A percentile compares a stretch with the other conserved stretches of the same genome.
phyloP scores from a whole-genome alignment of 2,888 invertebrate species.

The Hipparchia sbordonii region DNA sequence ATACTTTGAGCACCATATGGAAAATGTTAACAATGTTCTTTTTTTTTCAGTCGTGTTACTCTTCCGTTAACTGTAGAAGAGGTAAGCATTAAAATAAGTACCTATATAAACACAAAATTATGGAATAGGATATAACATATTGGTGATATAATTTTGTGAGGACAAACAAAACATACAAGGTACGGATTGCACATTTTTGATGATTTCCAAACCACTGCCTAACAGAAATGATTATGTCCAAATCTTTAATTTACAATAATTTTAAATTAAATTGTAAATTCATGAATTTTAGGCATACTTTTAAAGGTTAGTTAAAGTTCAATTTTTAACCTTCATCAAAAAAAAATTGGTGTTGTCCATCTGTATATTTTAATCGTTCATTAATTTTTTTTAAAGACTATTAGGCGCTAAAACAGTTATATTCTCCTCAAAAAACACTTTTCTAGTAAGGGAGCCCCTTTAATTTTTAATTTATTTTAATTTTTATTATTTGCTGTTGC shows the following conservation, averaged over 20 bases:
- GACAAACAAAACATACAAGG: constrained; percentile 7
- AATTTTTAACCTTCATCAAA: no score
- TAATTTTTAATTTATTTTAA: no score
- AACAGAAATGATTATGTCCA: not conserved
- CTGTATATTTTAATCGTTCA: no score
- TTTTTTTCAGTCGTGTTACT: constrained; percentile 93
- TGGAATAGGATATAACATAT: not conserved
- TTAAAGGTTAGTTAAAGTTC: no score
- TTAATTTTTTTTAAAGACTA: no score
- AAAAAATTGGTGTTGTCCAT: no score
- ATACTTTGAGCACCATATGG: constrained; percentile 29
- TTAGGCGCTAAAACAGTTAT: no score
- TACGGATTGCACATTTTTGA: not conserved
- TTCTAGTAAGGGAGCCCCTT: no score
- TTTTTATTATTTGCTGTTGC: no score
- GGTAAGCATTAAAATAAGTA: constrained; percentile 84
- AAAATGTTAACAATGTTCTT: constrained; percentile 23
- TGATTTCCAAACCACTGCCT: not conserved
- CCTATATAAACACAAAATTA: not conserved
- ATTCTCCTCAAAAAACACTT: no score
- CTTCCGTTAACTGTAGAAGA: constrained; percentile 98
- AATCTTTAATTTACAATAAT: not conserved
- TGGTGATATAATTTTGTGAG: not conserved
- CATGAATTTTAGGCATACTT: no score
- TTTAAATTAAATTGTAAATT: not conserved